Conservation (phyloP, 2,113 vertebrate species). For the Marmota monax region DNA sequence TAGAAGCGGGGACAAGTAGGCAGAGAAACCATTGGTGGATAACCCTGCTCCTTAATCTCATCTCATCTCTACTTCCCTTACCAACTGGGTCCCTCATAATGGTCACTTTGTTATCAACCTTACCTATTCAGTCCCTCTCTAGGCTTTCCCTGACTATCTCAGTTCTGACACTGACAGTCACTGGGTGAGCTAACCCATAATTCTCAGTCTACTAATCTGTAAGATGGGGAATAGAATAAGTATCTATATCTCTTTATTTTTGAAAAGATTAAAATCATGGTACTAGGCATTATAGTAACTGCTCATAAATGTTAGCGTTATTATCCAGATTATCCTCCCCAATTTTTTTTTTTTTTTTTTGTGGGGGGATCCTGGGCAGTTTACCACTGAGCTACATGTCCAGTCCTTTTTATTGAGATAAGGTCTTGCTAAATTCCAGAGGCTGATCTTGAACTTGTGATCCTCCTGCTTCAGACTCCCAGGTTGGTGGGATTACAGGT, state of each 20-base stretch:
- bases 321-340: neutral
- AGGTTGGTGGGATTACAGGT: too few species aligned
- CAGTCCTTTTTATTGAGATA: too few species aligned
- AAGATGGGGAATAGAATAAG: neutral
- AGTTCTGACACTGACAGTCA: neutral
- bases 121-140: neutral
- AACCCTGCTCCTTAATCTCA: neutral
- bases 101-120: neutral
- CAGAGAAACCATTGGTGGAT: neutral
- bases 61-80: neutral
- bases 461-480: too few species aligned
- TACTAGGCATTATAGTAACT: neutral
- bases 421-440: too few species aligned
- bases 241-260: neutral
- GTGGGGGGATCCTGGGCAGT: too few species aligned
- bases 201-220: conserved; percentile 5
- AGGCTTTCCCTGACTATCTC: neutral
- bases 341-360: too few species aligned
- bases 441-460: too few species aligned
- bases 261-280: too few species aligned
- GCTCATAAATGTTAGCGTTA: neutral
- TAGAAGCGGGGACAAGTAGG: neutral
- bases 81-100: neutral
- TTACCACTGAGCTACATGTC: too few species aligned
- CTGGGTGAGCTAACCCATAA: neutral